Evolutionary conservation across 1,140 invertebrate species (phyloP).

Genomic region (Zaprionus capensis): DNA sequence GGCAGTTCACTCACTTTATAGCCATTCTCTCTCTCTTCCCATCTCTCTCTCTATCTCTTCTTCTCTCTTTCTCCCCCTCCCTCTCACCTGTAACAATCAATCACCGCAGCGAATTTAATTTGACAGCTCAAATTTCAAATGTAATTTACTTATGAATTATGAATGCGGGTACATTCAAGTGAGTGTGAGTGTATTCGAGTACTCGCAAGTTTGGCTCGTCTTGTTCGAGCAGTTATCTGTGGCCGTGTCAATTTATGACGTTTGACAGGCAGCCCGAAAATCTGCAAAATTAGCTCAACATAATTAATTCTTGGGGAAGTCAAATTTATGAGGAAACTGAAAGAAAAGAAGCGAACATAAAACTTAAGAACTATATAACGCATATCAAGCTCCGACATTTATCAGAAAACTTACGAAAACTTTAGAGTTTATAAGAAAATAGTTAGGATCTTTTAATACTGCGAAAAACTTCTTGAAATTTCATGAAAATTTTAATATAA

Average conservation of each 20-base stretch:
- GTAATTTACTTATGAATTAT: conserved; percentile 13
- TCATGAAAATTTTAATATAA: too few relatives aligned
- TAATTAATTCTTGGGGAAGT: background rate
- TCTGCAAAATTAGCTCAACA: background rate
- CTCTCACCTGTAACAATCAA: conserved; percentile 27
- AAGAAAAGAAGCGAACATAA: background rate
- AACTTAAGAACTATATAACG: background rate
- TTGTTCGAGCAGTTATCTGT: background rate
- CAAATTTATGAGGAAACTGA: background rate
- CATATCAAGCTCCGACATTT: background rate
- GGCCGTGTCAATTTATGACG: background rate
- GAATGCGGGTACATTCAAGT: background rate
- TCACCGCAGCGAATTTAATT: conserved; percentile 30
- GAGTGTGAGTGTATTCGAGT: background rate
- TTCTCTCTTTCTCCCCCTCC: background rate
- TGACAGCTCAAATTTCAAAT: conserved; percentile 18
- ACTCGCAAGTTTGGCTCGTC: background rate
- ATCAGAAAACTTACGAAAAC: background rate
- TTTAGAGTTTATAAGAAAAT: background rate
- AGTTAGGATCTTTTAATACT: too few relatives aligned
- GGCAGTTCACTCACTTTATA: background rate
- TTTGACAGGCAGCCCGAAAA: background rate
- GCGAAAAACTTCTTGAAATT: too few relatives aligned
- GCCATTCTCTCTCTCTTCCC: background rate
- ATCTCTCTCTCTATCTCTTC: background rate